Percentiles rank a stretch among this genome's conserved stretches.
Evolutionary conservation across 2,888 invertebrate genomes (phyloP).

Genomic region (Spodoptera picta): DNA sequence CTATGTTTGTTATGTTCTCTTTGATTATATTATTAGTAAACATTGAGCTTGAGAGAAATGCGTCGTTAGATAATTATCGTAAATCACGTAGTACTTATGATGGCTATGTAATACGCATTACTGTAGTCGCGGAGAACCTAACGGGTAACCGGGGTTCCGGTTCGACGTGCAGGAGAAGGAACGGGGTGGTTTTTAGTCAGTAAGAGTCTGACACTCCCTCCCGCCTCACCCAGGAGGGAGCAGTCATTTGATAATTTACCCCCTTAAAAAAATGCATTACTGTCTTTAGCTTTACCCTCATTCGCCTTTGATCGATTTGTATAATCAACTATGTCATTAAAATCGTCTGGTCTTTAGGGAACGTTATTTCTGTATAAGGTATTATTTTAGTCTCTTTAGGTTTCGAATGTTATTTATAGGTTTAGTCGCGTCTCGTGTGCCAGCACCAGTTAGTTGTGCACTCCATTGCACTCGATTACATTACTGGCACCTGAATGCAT

Average conservation of each 20-base stretch:
- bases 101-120: too few relatives aligned
- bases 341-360: neutral
- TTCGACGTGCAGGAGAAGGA: too few relatives aligned
- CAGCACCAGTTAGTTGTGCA: conserved; percentile 58
- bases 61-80: conserved; percentile 22
- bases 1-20: neutral
- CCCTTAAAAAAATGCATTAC: too few relatives aligned
- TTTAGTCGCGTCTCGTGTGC: conserved; percentile 45
- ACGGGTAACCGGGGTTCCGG: too few relatives aligned
- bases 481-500: conserved; percentile 64
- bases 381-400: conserved; percentile 15
- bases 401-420: conserved; percentile 36
- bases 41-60: conserved; percentile 20
- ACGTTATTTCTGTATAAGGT: conserved; percentile 11
- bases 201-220: too few relatives aligned
- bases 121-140: too few relatives aligned
- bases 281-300: too few relatives aligned
- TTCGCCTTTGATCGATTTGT: too few relatives aligned
- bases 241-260: too few relatives aligned
- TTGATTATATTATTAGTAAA: conserved; percentile 22
- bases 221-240: too few relatives aligned
- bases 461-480: conserved; percentile 67
- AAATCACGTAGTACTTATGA: too few relatives aligned
- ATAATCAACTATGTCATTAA: conserved; percentile 1
- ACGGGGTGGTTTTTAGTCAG: too few relatives aligned